Conservation (phyloP, 2,797 vertebrate species). For the Cirrhinus molitorella region DNA sequence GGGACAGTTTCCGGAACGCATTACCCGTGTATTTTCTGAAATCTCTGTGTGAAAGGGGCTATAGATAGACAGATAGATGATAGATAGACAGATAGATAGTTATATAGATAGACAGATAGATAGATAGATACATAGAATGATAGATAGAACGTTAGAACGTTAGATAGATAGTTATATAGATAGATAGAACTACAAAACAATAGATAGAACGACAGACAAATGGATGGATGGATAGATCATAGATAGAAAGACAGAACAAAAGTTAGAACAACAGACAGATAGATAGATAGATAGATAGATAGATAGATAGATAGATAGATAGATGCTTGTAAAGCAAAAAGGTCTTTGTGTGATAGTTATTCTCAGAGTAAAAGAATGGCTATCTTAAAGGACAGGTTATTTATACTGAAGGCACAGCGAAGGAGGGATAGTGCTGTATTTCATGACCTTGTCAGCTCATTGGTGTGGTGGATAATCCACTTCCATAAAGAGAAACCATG, state of each 20-base stretch:
- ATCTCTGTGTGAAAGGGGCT: too few species aligned
- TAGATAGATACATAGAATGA: not conserved
- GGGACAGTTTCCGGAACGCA: too few species aligned
- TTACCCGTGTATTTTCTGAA: too few species aligned
- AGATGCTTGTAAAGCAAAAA: not conserved
- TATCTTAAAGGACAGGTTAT: constrained; percentile 80
- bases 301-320: not conserved
- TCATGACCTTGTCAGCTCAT: constrained; percentile 85
- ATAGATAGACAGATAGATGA: too few species aligned
- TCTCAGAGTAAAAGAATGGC: constrained; percentile 58
- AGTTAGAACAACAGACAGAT: not conserved
- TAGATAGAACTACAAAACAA: not conserved
- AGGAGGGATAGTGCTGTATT: constrained; percentile 78
- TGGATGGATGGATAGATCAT: not conserved
- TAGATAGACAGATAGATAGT: too few species aligned
- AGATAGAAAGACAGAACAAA: not conserved
- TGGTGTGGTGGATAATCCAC: constrained; percentile 88
- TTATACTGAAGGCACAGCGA: constrained; percentile 73
- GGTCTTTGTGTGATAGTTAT: not conserved
- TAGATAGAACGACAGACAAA: too few species aligned
- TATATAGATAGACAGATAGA: not conserved
- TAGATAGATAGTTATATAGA: too few species aligned
- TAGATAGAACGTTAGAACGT: not conserved
- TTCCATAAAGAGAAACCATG: constrained; percentile 93
- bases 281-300: not conserved